phyloP scores from a whole-genome alignment of 2,888 invertebrate genomes.

The Troides helena region DNA sequence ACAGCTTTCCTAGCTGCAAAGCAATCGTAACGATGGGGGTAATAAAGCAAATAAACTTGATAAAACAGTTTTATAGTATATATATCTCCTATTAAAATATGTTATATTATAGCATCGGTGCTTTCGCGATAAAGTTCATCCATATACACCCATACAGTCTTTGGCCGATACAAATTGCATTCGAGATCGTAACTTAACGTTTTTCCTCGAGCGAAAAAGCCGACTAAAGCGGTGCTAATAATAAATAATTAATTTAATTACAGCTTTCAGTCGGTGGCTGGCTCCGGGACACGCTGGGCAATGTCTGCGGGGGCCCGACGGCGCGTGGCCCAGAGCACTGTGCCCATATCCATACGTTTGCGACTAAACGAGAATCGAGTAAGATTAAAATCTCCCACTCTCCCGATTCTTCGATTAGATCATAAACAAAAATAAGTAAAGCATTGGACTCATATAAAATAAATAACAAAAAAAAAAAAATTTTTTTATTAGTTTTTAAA shows the following conservation, averaged over 20 bases:
- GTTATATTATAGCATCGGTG: not conserved
- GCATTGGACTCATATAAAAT: too few relatives aligned
- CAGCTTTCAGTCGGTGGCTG: conserved; percentile 62
- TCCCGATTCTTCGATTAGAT: too few relatives aligned
- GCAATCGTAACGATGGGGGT: too few relatives aligned
- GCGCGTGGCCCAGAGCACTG: conserved; percentile 29
- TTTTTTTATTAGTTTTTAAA: too few relatives aligned
- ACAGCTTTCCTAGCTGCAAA: too few relatives aligned
- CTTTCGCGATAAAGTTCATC: conserved; percentile 47
- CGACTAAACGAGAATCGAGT: not conserved
- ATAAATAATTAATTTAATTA: conserved; percentile 77
- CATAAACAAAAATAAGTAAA: too few relatives aligned
- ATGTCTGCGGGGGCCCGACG: conserved; percentile 38
- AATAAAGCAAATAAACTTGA: too few relatives aligned
- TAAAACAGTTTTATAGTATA: not conserved
- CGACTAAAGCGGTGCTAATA: conserved; percentile 64
- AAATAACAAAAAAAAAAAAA: too few relatives aligned
- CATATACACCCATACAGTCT: conserved; percentile 53
- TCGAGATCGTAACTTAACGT: conserved; percentile 49
- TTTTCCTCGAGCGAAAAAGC: conserved; percentile 54
- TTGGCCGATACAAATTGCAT: conserved; percentile 57
- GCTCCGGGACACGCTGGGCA: conserved; percentile 48
- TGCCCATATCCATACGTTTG: conserved; percentile 10
- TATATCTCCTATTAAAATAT: not conserved
- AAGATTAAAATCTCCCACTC: too few relatives aligned